These are phyloP conservation scores for Cossypha caffra DNA, from an alignment of 2,797 vertebrate genomes.

Conservation along the genomic window DNA sequence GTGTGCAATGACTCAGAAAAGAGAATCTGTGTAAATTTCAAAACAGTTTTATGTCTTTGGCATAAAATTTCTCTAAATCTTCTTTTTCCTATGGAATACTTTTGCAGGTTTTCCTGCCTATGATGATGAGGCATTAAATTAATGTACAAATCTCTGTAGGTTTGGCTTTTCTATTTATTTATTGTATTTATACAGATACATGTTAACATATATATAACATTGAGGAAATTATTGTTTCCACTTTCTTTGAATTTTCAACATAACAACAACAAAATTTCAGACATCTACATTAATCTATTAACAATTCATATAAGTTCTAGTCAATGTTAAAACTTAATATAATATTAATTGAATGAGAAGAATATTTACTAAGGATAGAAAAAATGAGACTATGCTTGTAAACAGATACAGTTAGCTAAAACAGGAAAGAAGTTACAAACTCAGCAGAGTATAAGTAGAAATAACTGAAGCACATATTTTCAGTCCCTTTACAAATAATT, in stretches of 20 bases:
- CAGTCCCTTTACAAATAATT: not conserved
- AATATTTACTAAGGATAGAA: not conserved
- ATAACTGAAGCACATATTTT: not conserved
- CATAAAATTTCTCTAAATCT: not conserved
- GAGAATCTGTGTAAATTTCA: not conserved
- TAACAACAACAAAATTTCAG: not conserved
- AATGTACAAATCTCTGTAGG: not conserved
- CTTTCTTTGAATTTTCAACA: not conserved
- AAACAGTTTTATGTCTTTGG: not conserved
- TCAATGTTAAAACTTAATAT: not conserved
- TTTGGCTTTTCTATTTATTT: not conserved
- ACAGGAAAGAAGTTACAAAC: not conserved
- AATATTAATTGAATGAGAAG: not conserved
- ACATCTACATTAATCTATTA: not conserved
- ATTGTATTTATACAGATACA: not conserved
- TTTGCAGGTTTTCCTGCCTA: not conserved
- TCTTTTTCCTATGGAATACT: not conserved
- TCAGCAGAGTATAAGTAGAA: not conserved
- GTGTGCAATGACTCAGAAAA: not conserved
- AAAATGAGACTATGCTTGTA: not conserved
- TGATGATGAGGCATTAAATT: not conserved
- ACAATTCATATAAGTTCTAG: not conserved
- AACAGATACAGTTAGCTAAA: not conserved
- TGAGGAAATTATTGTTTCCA: not conserved
- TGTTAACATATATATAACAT: not conserved